Conservation (phyloP, 2,797 vertebrate genomes). For the Spea hammondii region DNA sequence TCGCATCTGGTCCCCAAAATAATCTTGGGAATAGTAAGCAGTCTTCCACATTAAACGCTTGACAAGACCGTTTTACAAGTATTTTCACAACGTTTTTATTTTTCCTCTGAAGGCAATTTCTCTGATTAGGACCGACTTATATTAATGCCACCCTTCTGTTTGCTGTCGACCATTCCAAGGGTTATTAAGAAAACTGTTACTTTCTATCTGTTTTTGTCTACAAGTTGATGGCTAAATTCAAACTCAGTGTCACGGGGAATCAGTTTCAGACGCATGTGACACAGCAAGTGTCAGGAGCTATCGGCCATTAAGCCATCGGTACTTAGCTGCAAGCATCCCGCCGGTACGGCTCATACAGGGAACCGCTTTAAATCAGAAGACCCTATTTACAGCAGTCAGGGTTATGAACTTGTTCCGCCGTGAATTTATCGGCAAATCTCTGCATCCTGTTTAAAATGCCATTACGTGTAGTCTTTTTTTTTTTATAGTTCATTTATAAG, state of each 20-base stretch:
- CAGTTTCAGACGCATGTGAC: neutral
- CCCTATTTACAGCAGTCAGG: constrained; percentile 5
- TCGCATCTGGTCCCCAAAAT: too few relatives aligned
- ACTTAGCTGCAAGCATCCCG: neutral
- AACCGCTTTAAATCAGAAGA: neutral
- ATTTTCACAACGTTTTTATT: neutral
- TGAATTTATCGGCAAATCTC: constrained; percentile 8
- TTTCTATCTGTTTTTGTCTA: neutral
- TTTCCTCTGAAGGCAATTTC: neutral
- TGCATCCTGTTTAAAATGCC: constrained; percentile 9
- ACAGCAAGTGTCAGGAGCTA: constrained; percentile 3
- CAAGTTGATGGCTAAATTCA: constrained; percentile 1
- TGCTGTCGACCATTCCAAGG: neutral
- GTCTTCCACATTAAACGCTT: too few relatives aligned
- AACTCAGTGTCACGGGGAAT: neutral
- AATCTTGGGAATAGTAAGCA: too few relatives aligned
- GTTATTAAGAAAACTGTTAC: neutral
- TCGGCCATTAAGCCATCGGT: neutral
- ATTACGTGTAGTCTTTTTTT: neutral
- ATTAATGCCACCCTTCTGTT: neutral
- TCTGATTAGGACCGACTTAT: neutral
- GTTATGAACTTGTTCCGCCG: constrained; percentile 7
- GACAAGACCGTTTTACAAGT: too few relatives aligned
- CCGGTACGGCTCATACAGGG: neutral
- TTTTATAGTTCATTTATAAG: constrained; percentile 12